Evolutionary conservation across 2,888 invertebrate genomes (phyloP).

Genomic region (Hypomecis punctinalis): DNA sequence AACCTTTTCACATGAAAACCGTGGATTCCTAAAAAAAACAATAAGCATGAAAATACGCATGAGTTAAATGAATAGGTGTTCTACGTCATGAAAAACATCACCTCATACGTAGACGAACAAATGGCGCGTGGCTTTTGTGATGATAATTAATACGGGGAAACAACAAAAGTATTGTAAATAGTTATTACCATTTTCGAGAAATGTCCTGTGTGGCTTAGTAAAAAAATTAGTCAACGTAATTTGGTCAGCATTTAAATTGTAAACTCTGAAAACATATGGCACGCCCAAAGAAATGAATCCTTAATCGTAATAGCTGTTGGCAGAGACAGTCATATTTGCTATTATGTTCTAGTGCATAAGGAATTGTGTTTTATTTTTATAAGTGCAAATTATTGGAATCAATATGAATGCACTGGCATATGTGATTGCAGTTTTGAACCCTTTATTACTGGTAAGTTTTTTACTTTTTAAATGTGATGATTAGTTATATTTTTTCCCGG

Average conservation of each 20-base stretch:
- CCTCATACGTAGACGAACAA: constrained; percentile 28
- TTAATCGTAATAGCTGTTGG: constrained; percentile 37
- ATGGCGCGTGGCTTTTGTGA: constrained; percentile 31
- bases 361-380: not conserved
- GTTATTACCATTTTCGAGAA: constrained; percentile 60
- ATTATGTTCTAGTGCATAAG: constrained; percentile 7
- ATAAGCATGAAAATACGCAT: constrained; percentile 9
- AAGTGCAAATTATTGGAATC: not conserved
- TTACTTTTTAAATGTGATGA: not conserved
- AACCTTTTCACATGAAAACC: not conserved
- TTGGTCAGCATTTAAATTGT: constrained; percentile 59
- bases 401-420: constrained; percentile 22
- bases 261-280: constrained; percentile 48
- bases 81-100: constrained; percentile 23
- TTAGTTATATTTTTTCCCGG: no score
- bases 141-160: constrained; percentile 34
- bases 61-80: not conserved
- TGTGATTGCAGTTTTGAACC: constrained; percentile 21
- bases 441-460: constrained; percentile 23
- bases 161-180: constrained; percentile 24
- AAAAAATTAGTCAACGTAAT: constrained; percentile 52
- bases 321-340: constrained; percentile 23
- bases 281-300: constrained; percentile 43
- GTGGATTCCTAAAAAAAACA: constrained; percentile 5
- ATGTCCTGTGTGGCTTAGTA: no score